These are phyloP conservation scores for Pantherophis guttatus DNA, from an alignment of 2,113 vertebrate species.

Conservation along the genomic window DNA sequence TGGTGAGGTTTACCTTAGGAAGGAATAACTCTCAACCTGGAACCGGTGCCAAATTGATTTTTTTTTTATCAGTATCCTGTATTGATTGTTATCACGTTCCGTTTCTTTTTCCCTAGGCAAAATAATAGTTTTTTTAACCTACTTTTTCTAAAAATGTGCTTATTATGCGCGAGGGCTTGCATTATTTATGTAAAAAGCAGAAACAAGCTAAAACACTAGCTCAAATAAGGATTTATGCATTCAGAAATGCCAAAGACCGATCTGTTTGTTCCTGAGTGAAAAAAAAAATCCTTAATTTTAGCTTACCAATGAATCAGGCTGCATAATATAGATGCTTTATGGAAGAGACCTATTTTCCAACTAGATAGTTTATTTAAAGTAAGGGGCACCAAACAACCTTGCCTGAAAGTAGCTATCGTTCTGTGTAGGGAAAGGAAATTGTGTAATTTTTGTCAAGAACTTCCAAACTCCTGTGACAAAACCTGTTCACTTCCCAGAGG, in stretches of 20 bases:
- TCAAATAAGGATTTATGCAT: background rate
- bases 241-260: background rate
- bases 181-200: background rate
- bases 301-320: background rate
- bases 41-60: background rate
- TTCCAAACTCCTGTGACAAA: background rate
- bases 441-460: background rate
- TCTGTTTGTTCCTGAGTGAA: background rate
- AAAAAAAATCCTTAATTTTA: background rate
- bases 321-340: background rate
- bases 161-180: background rate
- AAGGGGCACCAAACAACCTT: background rate
- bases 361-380: background rate
- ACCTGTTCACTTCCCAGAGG: slow-evolving; percentile 9
- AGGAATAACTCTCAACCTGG: background rate
- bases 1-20: background rate
- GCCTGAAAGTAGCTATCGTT: background rate
- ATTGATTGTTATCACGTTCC: background rate
- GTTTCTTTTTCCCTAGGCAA: background rate
- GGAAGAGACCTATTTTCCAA: background rate
- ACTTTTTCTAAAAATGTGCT: background rate
- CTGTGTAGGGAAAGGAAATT: background rate
- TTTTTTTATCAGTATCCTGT: background rate
- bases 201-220: background rate
- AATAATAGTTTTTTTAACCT: background rate